Conservation (phyloP, 2,888 invertebrate genomes). For the Oeneis ivallda region DNA sequence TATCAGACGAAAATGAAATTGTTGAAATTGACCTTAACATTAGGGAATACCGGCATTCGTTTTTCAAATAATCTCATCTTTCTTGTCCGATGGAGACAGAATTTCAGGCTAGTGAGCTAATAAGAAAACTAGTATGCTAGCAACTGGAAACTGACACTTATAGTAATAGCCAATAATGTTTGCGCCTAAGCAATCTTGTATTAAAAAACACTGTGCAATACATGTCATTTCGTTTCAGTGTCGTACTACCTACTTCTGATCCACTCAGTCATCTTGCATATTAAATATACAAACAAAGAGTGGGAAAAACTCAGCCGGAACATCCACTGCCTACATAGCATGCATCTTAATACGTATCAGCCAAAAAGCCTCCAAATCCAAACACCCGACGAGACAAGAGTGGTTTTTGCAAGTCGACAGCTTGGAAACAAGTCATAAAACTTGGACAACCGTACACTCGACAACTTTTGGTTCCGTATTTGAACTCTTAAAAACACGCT, state of each 20-base stretch:
- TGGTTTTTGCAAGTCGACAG: conserved; percentile 41
- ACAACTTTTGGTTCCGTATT: conserved; percentile 38
- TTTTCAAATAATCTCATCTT: too few relatives aligned
- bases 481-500: too few relatives aligned
- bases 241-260: background rate
- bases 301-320: conserved; percentile 25
- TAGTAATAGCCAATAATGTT: too few relatives aligned
- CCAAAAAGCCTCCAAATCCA: conserved; percentile 51
- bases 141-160: too few relatives aligned
- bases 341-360: conserved; percentile 43
- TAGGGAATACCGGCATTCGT: too few relatives aligned
- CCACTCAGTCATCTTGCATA: conserved; percentile 5
- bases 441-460: conserved; percentile 10
- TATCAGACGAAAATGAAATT: too few relatives aligned
- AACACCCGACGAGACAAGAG: conserved; percentile 43
- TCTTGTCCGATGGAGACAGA: too few relatives aligned
- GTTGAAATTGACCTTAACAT: too few relatives aligned
- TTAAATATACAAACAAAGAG: conserved; percentile 14
- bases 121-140: too few relatives aligned
- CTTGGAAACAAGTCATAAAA: conserved; percentile 51
- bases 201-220: background rate
- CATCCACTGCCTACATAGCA: conserved; percentile 33
- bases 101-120: too few relatives aligned
- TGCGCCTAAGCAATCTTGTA: too few relatives aligned
- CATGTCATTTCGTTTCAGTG: too few relatives aligned